Conservation (phyloP, 2,113 vertebrate species). For the Morone saxatilis region DNA sequence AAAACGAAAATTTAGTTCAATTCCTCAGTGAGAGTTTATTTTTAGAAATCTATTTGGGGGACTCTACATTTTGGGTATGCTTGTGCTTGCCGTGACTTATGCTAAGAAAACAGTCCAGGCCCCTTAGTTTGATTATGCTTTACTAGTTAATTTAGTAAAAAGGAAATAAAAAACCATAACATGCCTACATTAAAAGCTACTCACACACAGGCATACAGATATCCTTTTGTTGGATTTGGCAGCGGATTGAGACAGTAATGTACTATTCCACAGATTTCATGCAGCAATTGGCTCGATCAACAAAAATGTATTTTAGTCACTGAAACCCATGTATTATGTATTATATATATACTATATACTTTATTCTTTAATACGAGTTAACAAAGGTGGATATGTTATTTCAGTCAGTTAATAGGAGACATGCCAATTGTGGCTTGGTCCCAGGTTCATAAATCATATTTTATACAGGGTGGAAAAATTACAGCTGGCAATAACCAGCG, state of each 20-base stretch:
- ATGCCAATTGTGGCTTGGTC: constrained; percentile 9
- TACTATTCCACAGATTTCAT: constrained; percentile 31
- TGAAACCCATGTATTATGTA: constrained; percentile 14
- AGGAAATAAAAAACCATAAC: constrained; percentile 12
- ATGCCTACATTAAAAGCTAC: constrained; percentile 15
- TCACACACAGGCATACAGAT: constrained; percentile 32
- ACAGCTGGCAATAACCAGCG: background rate
- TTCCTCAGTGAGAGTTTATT: constrained; percentile 46
- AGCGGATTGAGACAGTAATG: constrained; percentile 11
- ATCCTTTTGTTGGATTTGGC: constrained; percentile 50
- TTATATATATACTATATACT: background rate
- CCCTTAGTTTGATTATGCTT: constrained; percentile 47
- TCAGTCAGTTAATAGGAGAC: constrained; percentile 11
- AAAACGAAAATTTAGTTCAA: constrained; percentile 45
- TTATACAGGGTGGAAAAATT: constrained; percentile 12
- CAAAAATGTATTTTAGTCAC: constrained; percentile 20
- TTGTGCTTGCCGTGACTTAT: constrained; percentile 25
- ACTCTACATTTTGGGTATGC: constrained; percentile 26
- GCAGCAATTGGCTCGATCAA: constrained; percentile 25
- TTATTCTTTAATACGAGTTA: background rate
- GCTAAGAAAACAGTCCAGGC: constrained; percentile 54
- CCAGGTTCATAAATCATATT: constrained; percentile 24
- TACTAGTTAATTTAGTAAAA: constrained; percentile 53
- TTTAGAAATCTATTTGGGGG: constrained; percentile 47
- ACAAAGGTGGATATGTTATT: constrained; percentile 11